Evolutionary conservation across 2,888 invertebrate genomes (phyloP).

Genomic region (Lymantria monacha): DNA sequence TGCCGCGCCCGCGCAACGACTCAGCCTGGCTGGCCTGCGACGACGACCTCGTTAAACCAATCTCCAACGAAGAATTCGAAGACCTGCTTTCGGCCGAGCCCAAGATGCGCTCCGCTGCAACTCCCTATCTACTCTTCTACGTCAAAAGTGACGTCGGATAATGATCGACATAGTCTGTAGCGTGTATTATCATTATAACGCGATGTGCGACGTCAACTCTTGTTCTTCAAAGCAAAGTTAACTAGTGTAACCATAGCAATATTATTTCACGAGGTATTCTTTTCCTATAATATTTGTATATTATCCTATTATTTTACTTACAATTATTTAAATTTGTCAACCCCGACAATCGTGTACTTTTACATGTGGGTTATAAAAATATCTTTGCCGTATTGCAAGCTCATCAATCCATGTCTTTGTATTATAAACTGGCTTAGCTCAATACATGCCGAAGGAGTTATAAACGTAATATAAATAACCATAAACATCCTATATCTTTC

Average conservation of each 20-base stretch:
- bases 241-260: background rate
- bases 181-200: background rate
- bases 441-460: too few relatives aligned
- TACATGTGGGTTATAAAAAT: too few relatives aligned
- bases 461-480: too few relatives aligned
- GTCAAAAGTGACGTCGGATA: conserved; percentile 83
- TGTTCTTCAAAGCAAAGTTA: background rate
- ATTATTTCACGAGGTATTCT: background rate
- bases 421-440: too few relatives aligned
- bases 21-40: conserved; percentile 93
- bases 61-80: conserved; percentile 89
- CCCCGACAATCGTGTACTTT: too few relatives aligned
- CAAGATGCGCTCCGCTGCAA: conserved; percentile 88
- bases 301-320: too few relatives aligned
- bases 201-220: background rate
- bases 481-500: too few relatives aligned
- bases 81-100: conserved; percentile 88
- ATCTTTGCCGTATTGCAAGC: too few relatives aligned
- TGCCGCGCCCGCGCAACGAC: conserved; percentile 62
- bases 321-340: too few relatives aligned
- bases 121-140: conserved; percentile 94
- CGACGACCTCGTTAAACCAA: conserved; percentile 91
- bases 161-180: conserved; percentile 7
- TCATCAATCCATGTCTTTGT: too few relatives aligned
- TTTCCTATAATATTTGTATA: background rate